A percentile compares a stretch with the other conserved stretches of the same genome.
Evolutionary conservation across 2,113 vertebrate genomes (phyloP).

Genomic region (Fregata magnificens): DNA sequence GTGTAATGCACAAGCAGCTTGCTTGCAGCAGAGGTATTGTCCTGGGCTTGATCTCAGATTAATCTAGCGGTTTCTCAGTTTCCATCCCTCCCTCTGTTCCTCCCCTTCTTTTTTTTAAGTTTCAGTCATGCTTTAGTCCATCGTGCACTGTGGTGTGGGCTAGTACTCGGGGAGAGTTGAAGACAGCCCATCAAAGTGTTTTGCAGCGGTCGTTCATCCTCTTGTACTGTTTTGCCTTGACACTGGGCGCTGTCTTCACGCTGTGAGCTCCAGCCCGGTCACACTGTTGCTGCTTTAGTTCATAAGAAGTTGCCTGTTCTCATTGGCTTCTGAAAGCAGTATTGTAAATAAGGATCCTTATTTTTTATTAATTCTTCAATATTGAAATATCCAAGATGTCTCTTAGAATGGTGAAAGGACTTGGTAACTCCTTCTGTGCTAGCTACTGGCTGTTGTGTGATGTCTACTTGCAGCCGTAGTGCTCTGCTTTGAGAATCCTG

Average conservation of each 20-base stretch:
- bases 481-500: neutral
- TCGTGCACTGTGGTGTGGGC: neutral
- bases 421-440: neutral
- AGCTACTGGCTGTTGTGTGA: accelerated
- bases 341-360: neutral
- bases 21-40: neutral
- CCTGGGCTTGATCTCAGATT: neutral
- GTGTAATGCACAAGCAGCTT: neutral
- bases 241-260: accelerated
- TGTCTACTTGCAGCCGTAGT: neutral
- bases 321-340: neutral
- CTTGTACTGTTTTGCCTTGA: neutral
- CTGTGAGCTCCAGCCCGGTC: neutral
- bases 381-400: neutral
- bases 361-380: neutral
- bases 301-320: neutral
- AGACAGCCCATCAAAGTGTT: neutral
- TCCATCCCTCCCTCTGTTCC: neutral
- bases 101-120: neutral
- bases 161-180: neutral
- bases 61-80: neutral
- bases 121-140: neutral
- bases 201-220: neutral
- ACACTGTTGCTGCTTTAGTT: neutral
- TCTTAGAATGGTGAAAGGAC: neutral